Evolutionary conservation across 2,888 invertebrate genomes (phyloP).

Genomic region (Euplexia lucipara): DNA sequence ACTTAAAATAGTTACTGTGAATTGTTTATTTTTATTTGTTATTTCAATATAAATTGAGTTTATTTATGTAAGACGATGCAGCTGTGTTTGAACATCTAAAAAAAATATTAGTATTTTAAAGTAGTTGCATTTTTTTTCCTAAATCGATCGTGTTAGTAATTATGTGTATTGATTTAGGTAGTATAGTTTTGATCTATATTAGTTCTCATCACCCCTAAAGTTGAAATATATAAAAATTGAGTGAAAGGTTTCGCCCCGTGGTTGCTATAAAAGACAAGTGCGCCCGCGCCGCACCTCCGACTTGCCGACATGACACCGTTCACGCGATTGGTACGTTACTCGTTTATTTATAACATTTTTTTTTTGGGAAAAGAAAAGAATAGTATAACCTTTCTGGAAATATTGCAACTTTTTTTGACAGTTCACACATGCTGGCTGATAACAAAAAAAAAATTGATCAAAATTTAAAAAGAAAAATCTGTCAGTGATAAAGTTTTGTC

Average conservation of each 20-base stretch:
- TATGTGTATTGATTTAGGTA: not conserved
- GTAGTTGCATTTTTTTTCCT: not conserved
- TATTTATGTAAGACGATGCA: conserved; percentile 21
- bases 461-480: not conserved
- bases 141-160: not conserved
- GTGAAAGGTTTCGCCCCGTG: conserved; percentile 86
- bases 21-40: conserved; percentile 38
- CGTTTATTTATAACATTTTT: conserved; percentile 66
- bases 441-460: not conserved
- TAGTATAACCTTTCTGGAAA: conserved; percentile 3
- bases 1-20: conserved; percentile 28
- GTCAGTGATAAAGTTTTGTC: not conserved
- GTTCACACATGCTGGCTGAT: not conserved
- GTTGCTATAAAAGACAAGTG: conserved; percentile 82
- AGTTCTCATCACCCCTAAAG: conserved; percentile 73
- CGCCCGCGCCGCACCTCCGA: conserved; percentile 86
- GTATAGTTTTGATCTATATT: conserved; percentile 10
- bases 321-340: conserved; percentile 86
- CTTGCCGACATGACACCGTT: conserved; percentile 85
- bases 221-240: conserved; percentile 66
- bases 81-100: not conserved
- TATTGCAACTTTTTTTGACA: conserved; percentile 18
- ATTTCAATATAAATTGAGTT: conserved; percentile 18
- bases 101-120: not conserved
- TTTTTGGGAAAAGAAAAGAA: conserved; percentile 28